Conservation (phyloP, 2,113 vertebrate species). For the Perccottus glenii region DNA sequence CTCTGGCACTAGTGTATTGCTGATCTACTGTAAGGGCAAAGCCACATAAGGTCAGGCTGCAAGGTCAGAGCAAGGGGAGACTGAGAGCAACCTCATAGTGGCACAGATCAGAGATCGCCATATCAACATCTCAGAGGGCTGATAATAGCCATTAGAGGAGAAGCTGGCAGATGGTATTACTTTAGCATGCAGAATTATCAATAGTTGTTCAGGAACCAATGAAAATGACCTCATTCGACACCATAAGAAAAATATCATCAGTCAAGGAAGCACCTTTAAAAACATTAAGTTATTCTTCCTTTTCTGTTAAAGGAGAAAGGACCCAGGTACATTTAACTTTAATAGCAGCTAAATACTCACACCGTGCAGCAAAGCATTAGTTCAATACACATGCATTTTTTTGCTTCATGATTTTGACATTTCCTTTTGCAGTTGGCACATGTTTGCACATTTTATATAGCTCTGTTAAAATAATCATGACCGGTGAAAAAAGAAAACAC, state of each 20-base stretch:
- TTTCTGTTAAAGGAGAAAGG: no score
- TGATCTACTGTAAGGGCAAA: conserved; percentile 69
- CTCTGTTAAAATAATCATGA: background rate
- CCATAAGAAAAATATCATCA: background rate
- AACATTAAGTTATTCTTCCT: no score
- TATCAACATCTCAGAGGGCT: conserved; percentile 27
- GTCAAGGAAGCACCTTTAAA: background rate
- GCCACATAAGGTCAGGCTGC: conserved; percentile 46
- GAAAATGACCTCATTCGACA: background rate
- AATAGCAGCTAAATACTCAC: no score
- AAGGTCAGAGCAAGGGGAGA: conserved; percentile 59
- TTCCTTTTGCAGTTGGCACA: background rate
- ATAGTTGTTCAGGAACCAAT: background rate
- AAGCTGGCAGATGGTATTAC: conserved; percentile 2
- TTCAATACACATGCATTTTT: no score
- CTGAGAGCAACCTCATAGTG: conserved; percentile 12
- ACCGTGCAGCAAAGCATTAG: no score
- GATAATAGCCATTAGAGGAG: background rate
- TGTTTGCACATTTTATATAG: background rate
- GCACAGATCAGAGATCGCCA: conserved; percentile 42
- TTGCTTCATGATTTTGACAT: no score
- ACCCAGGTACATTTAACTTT: no score
- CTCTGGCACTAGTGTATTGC: conserved; percentile 42
- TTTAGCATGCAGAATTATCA: background rate
- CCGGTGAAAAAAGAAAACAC: background rate